phyloP scores from a whole-genome alignment of 2,797 vertebrate genomes.

The Takifugu ocellatus region DNA sequence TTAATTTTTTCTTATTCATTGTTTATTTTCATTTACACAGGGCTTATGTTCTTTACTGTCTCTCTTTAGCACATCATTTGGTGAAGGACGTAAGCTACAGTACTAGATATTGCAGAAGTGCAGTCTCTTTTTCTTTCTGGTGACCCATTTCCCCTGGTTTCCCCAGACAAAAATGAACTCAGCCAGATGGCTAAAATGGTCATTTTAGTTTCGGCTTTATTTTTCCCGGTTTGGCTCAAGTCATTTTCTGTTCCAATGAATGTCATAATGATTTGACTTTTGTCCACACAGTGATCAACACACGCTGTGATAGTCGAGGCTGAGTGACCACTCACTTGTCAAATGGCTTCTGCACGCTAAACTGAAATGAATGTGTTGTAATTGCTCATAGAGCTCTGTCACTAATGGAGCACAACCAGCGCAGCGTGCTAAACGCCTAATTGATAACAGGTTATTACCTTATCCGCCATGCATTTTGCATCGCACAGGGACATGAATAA shows the following conservation, averaged over 20 bases:
- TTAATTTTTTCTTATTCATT: slow-evolving; percentile 59
- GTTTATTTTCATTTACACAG: slow-evolving; percentile 38
- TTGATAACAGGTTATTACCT: slow-evolving; percentile 70
- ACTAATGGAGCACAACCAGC: slow-evolving; percentile 61
- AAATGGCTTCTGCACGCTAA: slow-evolving; percentile 63
- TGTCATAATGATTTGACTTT: slow-evolving; percentile 23
- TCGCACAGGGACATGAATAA: slow-evolving; percentile 59
- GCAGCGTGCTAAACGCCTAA: slow-evolving; percentile 65
- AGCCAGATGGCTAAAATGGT: background rate
- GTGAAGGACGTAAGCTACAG: slow-evolving; percentile 62
- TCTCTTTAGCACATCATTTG: slow-evolving; percentile 55
- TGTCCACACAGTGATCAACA: slow-evolving; percentile 29
- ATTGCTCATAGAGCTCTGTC: slow-evolving; percentile 49
- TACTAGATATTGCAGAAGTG: slow-evolving; percentile 69
- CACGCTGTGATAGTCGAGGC: slow-evolving; percentile 41
- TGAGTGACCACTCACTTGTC: slow-evolving; percentile 61
- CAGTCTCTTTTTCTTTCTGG: slow-evolving; percentile 65
- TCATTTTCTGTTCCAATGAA: too few species aligned
- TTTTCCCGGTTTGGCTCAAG: too few species aligned
- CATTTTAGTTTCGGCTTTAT: slow-evolving; percentile 11
- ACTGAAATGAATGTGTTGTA: slow-evolving; percentile 56
- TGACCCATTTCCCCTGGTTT: slow-evolving; percentile 35
- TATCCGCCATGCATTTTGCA: slow-evolving; percentile 59
- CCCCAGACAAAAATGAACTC: slow-evolving; percentile 31
- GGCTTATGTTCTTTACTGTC: slow-evolving; percentile 51